These are phyloP conservation scores for Tridacna gigas DNA, from an alignment of 2,888 invertebrate genomes.

Conservation along the genomic window DNA sequence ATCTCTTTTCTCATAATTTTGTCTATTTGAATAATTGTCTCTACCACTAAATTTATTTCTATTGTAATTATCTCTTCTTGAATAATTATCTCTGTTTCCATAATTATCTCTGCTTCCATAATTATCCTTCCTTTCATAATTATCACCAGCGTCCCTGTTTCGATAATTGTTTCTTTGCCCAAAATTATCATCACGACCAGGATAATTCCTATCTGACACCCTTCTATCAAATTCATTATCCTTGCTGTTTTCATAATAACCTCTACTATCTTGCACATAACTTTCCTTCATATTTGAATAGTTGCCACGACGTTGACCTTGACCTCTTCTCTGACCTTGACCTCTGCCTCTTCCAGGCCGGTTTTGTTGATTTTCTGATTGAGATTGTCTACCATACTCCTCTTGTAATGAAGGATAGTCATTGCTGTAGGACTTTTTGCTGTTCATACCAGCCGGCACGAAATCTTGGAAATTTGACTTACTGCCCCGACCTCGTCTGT, in stretches of 20 bases:
- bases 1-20: constrained; percentile 38
- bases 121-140: constrained; percentile 7
- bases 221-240: constrained; percentile 18
- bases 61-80: constrained; percentile 32
- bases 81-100: constrained; percentile 29
- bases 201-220: background rate
- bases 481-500: constrained; percentile 7
- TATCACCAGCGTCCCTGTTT: constrained; percentile 26
- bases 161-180: background rate
- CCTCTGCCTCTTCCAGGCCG: constrained; percentile 12
- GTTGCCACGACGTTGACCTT: constrained; percentile 29
- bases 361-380: constrained; percentile 25
- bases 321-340: constrained; percentile 37
- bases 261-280: constrained; percentile 36
- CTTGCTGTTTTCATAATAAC: constrained; percentile 27
- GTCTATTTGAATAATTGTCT: constrained; percentile 32
- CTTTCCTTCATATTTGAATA: constrained; percentile 52
- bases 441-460: background rate
- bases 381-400: constrained; percentile 9
- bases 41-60: constrained; percentile 28
- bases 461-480: constrained; percentile 5
- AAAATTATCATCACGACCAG: constrained; percentile 3
- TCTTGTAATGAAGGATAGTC: constrained; percentile 14
- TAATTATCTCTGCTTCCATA: background rate
- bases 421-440: background rate